A percentile compares a stretch with the other conserved stretches of the same genome.
These are phyloP conservation scores for Magallana angulata DNA, from an alignment of 1,140 invertebrate genomes.

Conservation along the genomic window DNA sequence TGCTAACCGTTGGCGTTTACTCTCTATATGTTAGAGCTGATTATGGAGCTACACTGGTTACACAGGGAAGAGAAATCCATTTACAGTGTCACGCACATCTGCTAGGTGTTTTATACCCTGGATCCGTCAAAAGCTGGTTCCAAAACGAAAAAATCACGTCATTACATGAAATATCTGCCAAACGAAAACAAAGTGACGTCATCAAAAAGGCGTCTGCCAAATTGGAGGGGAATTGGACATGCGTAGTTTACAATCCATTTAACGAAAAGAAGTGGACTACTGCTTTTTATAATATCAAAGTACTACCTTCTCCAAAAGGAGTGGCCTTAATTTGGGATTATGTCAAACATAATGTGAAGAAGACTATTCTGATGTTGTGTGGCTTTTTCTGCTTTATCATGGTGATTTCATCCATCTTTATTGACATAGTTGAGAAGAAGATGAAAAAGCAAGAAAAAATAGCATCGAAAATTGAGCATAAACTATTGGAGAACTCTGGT, in stretches of 20 bases:
- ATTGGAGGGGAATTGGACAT: constrained; percentile 17
- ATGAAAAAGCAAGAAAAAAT: neutral
- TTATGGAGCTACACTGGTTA: neutral
- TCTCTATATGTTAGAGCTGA: neutral
- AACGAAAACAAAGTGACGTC: neutral
- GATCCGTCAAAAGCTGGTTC: neutral
- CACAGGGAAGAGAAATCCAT: neutral
- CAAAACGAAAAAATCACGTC: neutral
- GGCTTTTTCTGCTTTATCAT: neutral
- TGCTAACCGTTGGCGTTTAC: constrained; percentile 17
- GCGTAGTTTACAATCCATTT: neutral
- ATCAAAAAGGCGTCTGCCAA: neutral
- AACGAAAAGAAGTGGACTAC: neutral
- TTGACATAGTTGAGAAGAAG: neutral
- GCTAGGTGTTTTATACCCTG: neutral
- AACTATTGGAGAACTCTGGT: neutral
- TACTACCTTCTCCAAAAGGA: neutral
- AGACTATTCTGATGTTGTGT: neutral
- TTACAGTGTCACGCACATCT: constrained; percentile 12
- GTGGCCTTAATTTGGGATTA: neutral
- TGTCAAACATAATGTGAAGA: neutral
- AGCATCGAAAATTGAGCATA: neutral
- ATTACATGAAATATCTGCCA: constrained; percentile 11
- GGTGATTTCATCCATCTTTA: neutral
- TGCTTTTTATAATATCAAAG: constrained; percentile 1